phyloP scores from a whole-genome alignment of 2,797 vertebrate species.

The Fratercula arctica region DNA sequence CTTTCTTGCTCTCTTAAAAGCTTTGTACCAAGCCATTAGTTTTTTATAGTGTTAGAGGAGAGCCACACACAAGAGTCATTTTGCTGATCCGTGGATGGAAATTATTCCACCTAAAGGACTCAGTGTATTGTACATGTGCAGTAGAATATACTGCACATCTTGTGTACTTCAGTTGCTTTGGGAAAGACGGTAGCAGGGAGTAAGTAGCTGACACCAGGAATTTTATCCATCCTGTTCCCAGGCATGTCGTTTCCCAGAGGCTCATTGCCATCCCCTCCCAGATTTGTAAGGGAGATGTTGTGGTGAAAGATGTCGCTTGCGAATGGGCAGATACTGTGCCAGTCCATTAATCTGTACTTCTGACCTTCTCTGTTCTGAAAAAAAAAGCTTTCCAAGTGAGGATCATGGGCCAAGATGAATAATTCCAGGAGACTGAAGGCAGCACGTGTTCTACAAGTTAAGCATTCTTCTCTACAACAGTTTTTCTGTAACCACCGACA shows the following conservation, averaged over 20 bases:
- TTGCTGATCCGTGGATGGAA: background rate
- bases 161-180: background rate
- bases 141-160: too few relatives aligned
- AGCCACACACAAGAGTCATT: background rate
- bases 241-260: accelerated
- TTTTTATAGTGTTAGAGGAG: background rate
- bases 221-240: background rate
- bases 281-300: background rate
- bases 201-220: background rate
- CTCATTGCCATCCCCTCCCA: background rate
- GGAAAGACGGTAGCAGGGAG: background rate
- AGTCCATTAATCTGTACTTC: background rate
- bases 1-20: background rate
- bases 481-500: background rate
- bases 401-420: accelerated
- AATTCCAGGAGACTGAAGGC: background rate
- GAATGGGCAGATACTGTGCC: background rate
- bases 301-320: background rate
- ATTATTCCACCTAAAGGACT: background rate
- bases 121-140: too few relatives aligned
- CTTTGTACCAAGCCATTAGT: background rate
- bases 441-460: accelerated
- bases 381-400: background rate
- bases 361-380: background rate
- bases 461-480: background rate